Conservation (phyloP, 2,113 vertebrate species). For the Colossoma macropomum region DNA sequence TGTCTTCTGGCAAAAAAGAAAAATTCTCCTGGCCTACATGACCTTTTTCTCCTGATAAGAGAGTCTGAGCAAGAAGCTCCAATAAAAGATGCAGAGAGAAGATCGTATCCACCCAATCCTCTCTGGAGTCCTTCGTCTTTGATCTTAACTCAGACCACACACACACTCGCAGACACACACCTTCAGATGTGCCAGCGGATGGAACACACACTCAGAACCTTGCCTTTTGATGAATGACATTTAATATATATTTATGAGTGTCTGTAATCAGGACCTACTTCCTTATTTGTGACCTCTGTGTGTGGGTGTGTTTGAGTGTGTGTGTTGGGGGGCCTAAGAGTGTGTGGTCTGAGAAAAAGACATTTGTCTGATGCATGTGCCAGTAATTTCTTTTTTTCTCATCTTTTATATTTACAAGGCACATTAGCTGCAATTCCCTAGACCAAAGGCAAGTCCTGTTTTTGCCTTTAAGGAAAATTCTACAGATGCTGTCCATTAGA, state of each 20-base stretch:
- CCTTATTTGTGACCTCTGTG: slow-evolving; percentile 8
- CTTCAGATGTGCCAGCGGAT: slow-evolving; percentile 34
- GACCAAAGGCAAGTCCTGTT: background rate
- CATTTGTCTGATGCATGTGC: background rate
- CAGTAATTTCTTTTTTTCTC: background rate
- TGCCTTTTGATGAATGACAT: slow-evolving; percentile 52
- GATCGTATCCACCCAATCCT: slow-evolving; percentile 47
- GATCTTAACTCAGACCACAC: slow-evolving; percentile 53
- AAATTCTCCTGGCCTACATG: slow-evolving; percentile 37
- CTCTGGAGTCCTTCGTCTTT: slow-evolving; percentile 36
- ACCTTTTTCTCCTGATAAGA: slow-evolving; percentile 41
- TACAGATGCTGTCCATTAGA: no score
- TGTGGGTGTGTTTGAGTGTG: slow-evolving; percentile 37
- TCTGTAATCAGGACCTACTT: slow-evolving; percentile 41
- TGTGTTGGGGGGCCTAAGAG: slow-evolving; percentile 5
- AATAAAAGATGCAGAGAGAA: slow-evolving; percentile 46
- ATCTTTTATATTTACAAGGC: background rate
- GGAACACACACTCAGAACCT: slow-evolving; percentile 32
- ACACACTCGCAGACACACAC: slow-evolving; percentile 6
- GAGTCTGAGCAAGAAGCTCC: slow-evolving; percentile 22
- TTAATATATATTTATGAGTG: slow-evolving; percentile 59
- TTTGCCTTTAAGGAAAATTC: background rate
- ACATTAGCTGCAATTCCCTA: background rate
- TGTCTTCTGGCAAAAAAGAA: slow-evolving; percentile 11
- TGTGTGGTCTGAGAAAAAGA: slow-evolving; percentile 15